Conservation (phyloP, 2,888 invertebrate genomes). For the Sthenelais limicola region DNA sequence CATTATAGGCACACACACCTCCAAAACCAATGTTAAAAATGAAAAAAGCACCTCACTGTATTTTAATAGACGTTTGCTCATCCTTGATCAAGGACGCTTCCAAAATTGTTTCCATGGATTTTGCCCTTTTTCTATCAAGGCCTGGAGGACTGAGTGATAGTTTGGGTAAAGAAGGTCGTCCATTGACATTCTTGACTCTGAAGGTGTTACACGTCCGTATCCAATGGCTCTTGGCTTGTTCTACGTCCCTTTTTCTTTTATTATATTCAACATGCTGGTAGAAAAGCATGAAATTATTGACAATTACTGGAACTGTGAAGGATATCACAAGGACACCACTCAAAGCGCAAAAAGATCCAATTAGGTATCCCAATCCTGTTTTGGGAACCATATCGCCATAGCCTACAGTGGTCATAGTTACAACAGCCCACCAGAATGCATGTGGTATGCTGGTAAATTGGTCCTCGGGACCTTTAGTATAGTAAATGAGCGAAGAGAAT, state of each 20-base stretch:
- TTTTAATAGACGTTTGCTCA: too few species aligned
- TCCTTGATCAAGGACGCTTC: too few species aligned
- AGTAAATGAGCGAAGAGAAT: constrained; percentile 68
- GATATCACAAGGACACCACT: constrained; percentile 68
- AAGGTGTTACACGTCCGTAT: too few species aligned
- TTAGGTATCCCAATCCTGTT: constrained; percentile 62
- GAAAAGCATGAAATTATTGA: constrained; percentile 69
- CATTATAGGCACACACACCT: too few species aligned
- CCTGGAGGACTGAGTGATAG: too few species aligned
- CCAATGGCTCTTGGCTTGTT: constrained; percentile 3
- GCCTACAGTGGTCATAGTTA: constrained; percentile 70
- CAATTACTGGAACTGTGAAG: constrained; percentile 69
- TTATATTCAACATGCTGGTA: constrained; percentile 68
- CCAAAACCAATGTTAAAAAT: too few species aligned
- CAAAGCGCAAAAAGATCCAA: constrained; percentile 66
- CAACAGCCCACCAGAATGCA: constrained; percentile 69
- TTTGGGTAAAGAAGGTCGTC: too few species aligned
- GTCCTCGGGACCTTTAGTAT: constrained; percentile 58
- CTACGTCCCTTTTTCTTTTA: constrained; percentile 6
- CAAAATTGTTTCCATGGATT: too few species aligned
- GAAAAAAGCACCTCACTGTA: too few species aligned
- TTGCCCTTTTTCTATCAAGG: too few species aligned
- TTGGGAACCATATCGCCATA: constrained; percentile 68
- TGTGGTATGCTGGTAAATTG: constrained; percentile 68
- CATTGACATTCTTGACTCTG: too few species aligned